Percentiles rank a stretch among this genome's conserved stretches.
Evolutionary conservation across 2,797 vertebrate species (phyloP).

Genomic region (Catamblyrhynchus diadema): DNA sequence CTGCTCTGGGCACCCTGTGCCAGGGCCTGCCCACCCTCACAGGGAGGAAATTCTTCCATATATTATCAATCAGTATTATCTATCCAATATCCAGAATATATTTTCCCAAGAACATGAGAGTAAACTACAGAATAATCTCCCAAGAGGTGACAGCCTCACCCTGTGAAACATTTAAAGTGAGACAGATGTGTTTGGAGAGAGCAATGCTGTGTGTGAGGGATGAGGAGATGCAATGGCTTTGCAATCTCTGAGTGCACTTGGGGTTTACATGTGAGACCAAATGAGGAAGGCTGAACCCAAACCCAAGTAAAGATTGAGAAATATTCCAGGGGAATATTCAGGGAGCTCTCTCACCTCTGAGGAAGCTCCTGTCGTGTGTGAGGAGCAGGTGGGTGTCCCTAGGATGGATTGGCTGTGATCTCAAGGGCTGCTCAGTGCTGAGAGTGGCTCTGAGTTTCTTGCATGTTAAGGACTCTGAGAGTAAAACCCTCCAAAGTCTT

Average conservation of each 20-base stretch:
- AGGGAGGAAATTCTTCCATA: background rate
- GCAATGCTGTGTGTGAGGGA: accelerated
- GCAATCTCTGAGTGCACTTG: background rate
- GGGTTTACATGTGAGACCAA: background rate
- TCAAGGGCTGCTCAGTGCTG: background rate
- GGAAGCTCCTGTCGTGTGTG: background rate
- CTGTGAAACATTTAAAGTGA: accelerated
- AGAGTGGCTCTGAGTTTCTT: background rate
- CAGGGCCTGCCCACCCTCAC: background rate
- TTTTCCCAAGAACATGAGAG: background rate
- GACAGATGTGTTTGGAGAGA: background rate
- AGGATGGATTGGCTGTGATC: background rate
- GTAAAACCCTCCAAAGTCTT: background rate
- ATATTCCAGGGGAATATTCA: background rate
- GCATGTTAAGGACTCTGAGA: background rate
- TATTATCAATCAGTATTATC: background rate
- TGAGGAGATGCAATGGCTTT: background rate
- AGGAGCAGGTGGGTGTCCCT: background rate
- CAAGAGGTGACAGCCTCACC: background rate
- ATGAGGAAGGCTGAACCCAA: background rate
- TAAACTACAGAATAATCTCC: background rate
- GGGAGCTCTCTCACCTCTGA: background rate
- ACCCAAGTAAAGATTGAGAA: background rate
- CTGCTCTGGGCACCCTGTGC: background rate
- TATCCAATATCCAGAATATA: background rate